phyloP scores from a whole-genome alignment of 2,113 vertebrate species.

The Aix galericulata region DNA sequence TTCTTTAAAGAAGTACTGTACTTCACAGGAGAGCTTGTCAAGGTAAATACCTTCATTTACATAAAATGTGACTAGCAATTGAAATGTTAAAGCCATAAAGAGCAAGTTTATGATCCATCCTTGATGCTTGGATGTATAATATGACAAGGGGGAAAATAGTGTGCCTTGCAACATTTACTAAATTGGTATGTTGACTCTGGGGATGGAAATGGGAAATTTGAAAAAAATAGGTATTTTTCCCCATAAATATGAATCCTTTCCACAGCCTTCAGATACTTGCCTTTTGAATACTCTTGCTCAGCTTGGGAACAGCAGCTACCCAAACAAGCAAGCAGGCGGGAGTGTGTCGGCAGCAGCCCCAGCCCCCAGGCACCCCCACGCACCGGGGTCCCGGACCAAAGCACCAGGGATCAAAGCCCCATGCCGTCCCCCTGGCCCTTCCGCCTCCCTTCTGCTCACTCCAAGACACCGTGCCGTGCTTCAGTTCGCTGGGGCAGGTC shows the following conservation, averaged over 20 bases:
- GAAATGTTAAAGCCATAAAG: constrained; percentile 74
- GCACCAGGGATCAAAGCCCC: too few species aligned
- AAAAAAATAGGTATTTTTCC: constrained; percentile 20
- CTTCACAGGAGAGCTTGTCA: constrained; percentile 73
- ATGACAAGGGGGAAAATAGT: constrained; percentile 55
- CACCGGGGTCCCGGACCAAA: too few species aligned
- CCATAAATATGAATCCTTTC: not conserved
- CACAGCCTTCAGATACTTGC: not conserved
- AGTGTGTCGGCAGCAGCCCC: too few species aligned
- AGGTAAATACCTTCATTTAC: constrained; percentile 75
- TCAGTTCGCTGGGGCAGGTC: too few species aligned
- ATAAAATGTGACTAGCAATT: constrained; percentile 72
- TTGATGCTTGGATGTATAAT: constrained; percentile 72
- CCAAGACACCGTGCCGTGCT: too few species aligned
- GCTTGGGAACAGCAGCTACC: not conserved
- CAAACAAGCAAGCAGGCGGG: not conserved
- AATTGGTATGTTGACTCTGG: constrained; percentile 51
- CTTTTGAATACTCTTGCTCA: not conserved
- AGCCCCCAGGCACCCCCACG: too few species aligned
- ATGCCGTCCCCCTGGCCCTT: not conserved
- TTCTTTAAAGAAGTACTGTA: constrained; percentile 69
- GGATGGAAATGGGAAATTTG: constrained; percentile 31
- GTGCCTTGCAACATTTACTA: constrained; percentile 65
- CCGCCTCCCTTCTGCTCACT: too few species aligned
- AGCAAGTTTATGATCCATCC: constrained; percentile 75